Percentiles rank a stretch among this genome's conserved stretches.
Evolutionary conservation across 2,797 vertebrate genomes (phyloP).

Genomic region (Xiphorhynchus erythropygius): DNA sequence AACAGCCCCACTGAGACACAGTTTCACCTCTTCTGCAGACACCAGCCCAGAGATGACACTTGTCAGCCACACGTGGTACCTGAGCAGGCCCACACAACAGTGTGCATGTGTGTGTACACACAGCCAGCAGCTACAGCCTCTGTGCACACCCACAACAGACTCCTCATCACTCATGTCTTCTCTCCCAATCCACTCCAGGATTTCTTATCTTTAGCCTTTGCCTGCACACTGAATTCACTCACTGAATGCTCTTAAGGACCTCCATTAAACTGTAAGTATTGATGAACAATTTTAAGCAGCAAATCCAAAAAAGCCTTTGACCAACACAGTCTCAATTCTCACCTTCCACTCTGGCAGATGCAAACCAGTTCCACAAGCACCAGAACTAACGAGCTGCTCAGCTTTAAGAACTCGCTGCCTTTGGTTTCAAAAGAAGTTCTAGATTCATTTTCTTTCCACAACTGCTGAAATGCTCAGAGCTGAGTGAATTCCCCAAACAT

Average conservation of each 20-base stretch:
- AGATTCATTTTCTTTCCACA: not conserved
- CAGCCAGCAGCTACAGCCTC: too few relatives aligned
- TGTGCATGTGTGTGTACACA: fast-evolving
- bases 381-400: not conserved
- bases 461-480: not conserved
- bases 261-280: not conserved
- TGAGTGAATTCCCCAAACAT: not conserved
- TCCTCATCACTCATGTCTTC: fast-evolving
- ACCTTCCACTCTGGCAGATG: not conserved
- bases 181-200: not conserved
- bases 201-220: not conserved
- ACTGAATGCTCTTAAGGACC: not conserved
- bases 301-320: not conserved
- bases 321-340: not conserved
- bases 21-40: not conserved
- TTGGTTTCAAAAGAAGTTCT: not conserved
- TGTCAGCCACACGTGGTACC: not conserved
- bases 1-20: not conserved
- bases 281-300: not conserved
- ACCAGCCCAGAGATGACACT: not conserved
- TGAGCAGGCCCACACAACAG: not conserved
- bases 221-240: not conserved
- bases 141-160: not conserved
- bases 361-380: not conserved
- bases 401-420: not conserved